A percentile compares a stretch with the other conserved stretches of the same genome.
phyloP scores from a whole-genome alignment of 2,113 vertebrate genomes.

The Myotis lucifugus region DNA sequence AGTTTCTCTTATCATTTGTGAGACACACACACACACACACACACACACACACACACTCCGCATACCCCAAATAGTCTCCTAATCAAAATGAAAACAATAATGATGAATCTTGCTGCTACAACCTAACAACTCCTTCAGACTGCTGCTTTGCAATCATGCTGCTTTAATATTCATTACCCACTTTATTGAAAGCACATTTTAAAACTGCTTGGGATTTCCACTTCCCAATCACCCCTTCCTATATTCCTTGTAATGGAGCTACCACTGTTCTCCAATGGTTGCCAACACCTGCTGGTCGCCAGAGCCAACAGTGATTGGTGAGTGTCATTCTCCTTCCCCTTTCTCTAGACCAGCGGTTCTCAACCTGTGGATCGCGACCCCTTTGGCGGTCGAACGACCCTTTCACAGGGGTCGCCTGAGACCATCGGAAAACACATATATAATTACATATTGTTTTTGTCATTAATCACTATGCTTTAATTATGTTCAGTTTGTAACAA shows the following conservation, averaged over 20 bases:
- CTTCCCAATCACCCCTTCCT: background rate
- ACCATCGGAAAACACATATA: too few relatives aligned
- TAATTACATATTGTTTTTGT: too few relatives aligned
- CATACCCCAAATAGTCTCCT: background rate
- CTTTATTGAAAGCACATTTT: conserved; percentile 29
- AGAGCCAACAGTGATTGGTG: conserved; percentile 25
- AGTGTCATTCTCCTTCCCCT: background rate
- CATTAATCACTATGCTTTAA: too few relatives aligned
- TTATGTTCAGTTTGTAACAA: too few relatives aligned
- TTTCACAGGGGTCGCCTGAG: too few relatives aligned
- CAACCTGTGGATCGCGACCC: too few relatives aligned
- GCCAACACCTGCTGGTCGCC: conserved; percentile 2
- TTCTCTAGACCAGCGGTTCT: background rate
- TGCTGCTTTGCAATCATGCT: background rate
- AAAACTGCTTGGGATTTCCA: background rate
- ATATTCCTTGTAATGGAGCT: background rate
- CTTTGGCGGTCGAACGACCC: too few relatives aligned
- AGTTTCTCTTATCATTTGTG: background rate
- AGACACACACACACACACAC: background rate
- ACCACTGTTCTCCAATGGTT: background rate
- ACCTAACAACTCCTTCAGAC: background rate
- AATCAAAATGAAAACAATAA: background rate
- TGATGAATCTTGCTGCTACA: background rate
- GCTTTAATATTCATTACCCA: background rate
- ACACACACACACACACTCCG: background rate